Evolutionary conservation across 2,113 vertebrate species (phyloP), one percentile per base, ranked within the genome.

Genomic region (Oxyura jamaicensis): DNA sequence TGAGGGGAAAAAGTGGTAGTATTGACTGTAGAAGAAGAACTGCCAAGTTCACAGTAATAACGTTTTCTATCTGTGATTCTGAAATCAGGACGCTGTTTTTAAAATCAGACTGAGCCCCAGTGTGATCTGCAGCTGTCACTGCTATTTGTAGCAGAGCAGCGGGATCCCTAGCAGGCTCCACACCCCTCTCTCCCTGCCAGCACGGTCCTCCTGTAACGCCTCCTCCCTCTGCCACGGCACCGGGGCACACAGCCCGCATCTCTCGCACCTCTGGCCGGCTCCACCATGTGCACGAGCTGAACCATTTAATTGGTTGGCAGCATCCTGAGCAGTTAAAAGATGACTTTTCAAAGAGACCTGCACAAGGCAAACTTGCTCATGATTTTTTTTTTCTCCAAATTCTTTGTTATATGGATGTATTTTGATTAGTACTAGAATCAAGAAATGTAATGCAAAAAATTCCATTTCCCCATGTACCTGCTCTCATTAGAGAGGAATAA

Each of bases 281-380:
- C 44, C 36, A 33, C 6, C 33, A 8, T 1, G 2, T 31, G 36
- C 9, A 1, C 0, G 1, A 1, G 0, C 41, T 3, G 15, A 90
- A 71, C 8, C 31, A 78, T 46, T 56, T 10, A 71, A 14, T 35
- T 44, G 42, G 25, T 44, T 6, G 4, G 58, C 19, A 53, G 52
- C 22, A 75, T 76, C 36, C 41, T 35, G 13, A 67, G 77, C n/a
- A 62, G 35, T 35, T 73, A 73, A 90, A 85, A 60, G 11, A 8
- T 39, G 67, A 42, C 20, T 88, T 85, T 73, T 56, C 76, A 58
- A 81, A 82, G 41, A 87, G 25, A 33, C 4, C 55, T 39, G 28
- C 25, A 31, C 58, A 79, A 88, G 59, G 76, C 23, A 93, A 65
- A 58, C 31, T 36, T 75, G 20, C 26, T 55, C 19, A 26, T 7